Evolutionary conservation across 2,888 invertebrate species (phyloP), one percentile per base, ranked within the genome.

Genomic region (Neoscelio sp.): DNA sequence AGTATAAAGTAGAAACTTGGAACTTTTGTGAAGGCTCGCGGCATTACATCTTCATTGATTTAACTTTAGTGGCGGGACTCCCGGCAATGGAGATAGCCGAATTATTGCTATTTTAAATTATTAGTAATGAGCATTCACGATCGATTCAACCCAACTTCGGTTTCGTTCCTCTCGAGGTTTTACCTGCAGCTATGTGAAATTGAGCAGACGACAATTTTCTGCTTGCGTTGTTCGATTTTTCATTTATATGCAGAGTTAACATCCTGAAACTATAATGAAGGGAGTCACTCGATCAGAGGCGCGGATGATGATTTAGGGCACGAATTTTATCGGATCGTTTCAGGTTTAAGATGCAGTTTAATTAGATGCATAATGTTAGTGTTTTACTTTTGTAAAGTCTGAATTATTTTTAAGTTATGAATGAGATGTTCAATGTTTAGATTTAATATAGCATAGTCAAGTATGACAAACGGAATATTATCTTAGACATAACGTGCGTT

Each of bases 71-170:
- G 28, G 50, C 15, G 52, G 15, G 40, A 65, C 52, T 50, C 40
- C 15, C 28, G 65, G 60, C 54, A 46, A 33, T 10, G 23, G 35
- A 71, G 62, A 68, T 67, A 50, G 56, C 58, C 64, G 50, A 78
- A 74, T 78, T 58, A 68, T 64, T 35, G 68, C 68, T 42, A 68
- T 64, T 73, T 48, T 30, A 58, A 74, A 78, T 73, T 68, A 67
- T 68, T 48, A 73, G 50, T 44, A 68, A 67, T 74, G 68, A 68
- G 48, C 48, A 68, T 62, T 62, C 48, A 30, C 71, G 58, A 62
- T 73, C 73, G 60, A 71, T 73, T 30, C 8, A 38, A 18, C 15
- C 10, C 35, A 18, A 48, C 28, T 50, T 42, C 40, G 23, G 10
- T n/a, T 52, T 18, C 30, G 20, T 35, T 52, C 28, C 28, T 35